A percentile compares a stretch with the other conserved stretches of the same genome.
Evolutionary conservation across 2,888 invertebrate species (phyloP).

Genomic region (Apotomis betuletana): DNA sequence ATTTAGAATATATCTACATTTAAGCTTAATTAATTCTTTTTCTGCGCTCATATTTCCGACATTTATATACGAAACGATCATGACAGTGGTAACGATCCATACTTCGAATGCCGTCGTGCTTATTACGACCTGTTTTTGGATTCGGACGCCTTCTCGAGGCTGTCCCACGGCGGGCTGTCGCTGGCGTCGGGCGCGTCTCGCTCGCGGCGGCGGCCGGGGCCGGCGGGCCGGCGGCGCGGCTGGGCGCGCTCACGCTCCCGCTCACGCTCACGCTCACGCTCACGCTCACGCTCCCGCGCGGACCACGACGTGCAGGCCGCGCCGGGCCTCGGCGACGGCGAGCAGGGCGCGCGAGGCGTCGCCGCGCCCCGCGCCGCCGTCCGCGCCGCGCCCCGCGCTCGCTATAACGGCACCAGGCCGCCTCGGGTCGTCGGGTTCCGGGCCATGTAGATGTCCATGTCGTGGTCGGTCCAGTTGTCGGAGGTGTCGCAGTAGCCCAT

Average conservation of each 20-base stretch:
- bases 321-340: conserved; percentile 53
- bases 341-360: conserved; percentile 57
- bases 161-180: conserved; percentile 41
- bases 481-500: conserved; percentile 95
- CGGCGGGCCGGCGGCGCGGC: conserved; percentile 46
- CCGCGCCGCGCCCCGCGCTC: conserved; percentile 53
- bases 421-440: conserved; percentile 94
- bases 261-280: too few relatives aligned
- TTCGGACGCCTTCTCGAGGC: conserved; percentile 34
- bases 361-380: conserved; percentile 55
- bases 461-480: conserved; percentile 97
- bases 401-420: conserved; percentile 92
- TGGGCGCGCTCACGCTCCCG: conserved; percentile 52
- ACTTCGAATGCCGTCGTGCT: conserved; percentile 17
- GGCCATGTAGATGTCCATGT: conserved; percentile 97
- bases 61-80: conserved; percentile 5
- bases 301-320: conserved; percentile 61
- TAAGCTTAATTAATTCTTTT: conserved; percentile 1
- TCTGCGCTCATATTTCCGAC: background rate
- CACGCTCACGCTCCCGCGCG: conserved; percentile 55
- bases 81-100: conserved; percentile 37
- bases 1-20: conserved; percentile 3
- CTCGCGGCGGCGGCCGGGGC: conserved; percentile 25
- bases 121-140: conserved; percentile 33
- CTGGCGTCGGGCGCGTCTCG: conserved; percentile 18